Conservation (phyloP, 2,888 invertebrate species). For the Zonitis immaculata region DNA sequence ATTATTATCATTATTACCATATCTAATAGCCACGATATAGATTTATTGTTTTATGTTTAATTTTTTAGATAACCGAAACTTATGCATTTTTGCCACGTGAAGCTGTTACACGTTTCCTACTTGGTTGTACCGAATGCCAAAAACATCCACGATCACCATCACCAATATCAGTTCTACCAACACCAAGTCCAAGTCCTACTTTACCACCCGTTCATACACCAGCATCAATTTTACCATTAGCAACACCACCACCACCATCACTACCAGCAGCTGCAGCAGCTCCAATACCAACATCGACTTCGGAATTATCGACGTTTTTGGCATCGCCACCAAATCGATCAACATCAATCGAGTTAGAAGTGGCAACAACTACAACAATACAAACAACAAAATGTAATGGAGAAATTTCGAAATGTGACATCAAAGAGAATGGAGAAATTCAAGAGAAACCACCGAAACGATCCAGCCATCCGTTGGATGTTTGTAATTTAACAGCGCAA, state of each 20-base stretch:
- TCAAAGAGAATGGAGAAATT: background rate
- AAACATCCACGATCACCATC: constrained; percentile 68
- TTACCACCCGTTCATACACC: constrained; percentile 36
- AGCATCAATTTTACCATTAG: constrained; percentile 19
- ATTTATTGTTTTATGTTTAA: constrained; percentile 42
- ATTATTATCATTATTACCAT: no score
- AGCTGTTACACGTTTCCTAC: constrained; percentile 91
- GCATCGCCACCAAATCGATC: constrained; percentile 15
- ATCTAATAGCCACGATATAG: no score
- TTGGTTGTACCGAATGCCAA: constrained; percentile 91
- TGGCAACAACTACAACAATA: constrained; percentile 9
- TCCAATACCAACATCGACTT: constrained; percentile 21
- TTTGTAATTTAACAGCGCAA: constrained; percentile 59
- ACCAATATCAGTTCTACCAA: constrained; percentile 51
- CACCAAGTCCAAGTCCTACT: constrained; percentile 45
- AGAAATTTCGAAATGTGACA: background rate
- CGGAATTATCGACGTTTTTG: constrained; percentile 16
- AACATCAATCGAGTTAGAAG: constrained; percentile 19
- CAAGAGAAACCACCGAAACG: constrained; percentile 34
- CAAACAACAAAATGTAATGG: constrained; percentile 19
- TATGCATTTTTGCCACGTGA: constrained; percentile 94
- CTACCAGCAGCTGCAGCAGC: constrained; percentile 15
- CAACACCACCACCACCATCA: constrained; percentile 20
- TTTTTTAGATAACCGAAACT: constrained; percentile 93
- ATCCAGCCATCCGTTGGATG: constrained; percentile 59